These are phyloP conservation scores for Dolomedes plantarius DNA, from an alignment of 2,888 invertebrate genomes.

Conservation along the genomic window DNA sequence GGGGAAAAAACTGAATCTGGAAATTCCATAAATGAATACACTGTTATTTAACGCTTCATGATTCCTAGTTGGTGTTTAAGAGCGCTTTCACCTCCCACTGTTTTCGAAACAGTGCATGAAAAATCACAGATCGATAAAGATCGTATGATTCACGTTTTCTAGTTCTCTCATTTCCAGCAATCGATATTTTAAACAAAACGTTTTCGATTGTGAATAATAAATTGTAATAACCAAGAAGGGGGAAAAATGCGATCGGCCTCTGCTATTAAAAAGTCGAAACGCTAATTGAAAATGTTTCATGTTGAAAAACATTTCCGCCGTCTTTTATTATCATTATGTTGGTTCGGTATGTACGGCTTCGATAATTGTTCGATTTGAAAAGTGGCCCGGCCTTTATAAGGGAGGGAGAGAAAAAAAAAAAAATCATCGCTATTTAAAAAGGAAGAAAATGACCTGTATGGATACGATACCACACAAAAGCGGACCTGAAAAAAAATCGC, in stretches of 20 bases:
- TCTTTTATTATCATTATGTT: constrained; percentile 54
- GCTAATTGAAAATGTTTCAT: constrained; percentile 57
- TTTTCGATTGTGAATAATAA: constrained; percentile 39
- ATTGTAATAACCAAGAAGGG: constrained; percentile 30
- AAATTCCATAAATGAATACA: not conserved
- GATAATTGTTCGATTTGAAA: constrained; percentile 70
- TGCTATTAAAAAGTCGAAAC: constrained; percentile 61
- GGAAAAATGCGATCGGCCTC: constrained; percentile 26
- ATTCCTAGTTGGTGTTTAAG: constrained; percentile 6
- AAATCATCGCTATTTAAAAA: constrained; percentile 43
- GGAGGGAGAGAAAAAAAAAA: constrained; percentile 17
- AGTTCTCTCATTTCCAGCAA: not conserved
- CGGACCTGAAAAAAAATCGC: constrained; percentile 17
- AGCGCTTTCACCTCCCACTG: constrained; percentile 15
- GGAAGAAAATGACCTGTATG: constrained; percentile 41
- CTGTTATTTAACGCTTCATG: constrained; percentile 1
- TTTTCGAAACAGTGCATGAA: constrained; percentile 15
- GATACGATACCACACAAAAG: constrained; percentile 56
- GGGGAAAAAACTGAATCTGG: not conserved
- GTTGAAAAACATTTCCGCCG: constrained; percentile 44
- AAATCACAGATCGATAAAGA: constrained; percentile 14
- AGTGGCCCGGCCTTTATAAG: constrained; percentile 31
- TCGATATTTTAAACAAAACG: constrained; percentile 43
- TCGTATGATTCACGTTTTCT: constrained; percentile 6
- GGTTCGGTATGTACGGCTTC: constrained; percentile 26